A percentile compares a stretch with the other conserved stretches of the same genome.
Evolutionary conservation across 2,888 invertebrate species (phyloP).

Genomic region (Cephus nigrinus): DNA sequence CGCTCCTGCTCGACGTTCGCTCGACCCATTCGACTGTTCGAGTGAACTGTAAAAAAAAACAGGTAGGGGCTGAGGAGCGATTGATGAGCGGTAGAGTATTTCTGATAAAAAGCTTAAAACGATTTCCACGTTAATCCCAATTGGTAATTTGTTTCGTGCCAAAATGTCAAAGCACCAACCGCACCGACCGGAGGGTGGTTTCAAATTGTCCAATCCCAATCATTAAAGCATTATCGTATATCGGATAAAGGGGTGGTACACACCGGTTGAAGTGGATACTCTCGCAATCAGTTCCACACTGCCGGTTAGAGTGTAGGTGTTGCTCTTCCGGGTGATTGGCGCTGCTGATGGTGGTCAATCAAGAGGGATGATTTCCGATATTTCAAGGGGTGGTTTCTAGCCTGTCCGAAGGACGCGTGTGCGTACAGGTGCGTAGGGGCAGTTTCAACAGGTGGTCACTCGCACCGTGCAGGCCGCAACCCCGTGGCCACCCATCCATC

Average conservation of each 20-base stretch:
- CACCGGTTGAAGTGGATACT: not conserved
- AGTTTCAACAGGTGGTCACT: slow-evolving; percentile 64
- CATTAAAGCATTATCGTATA: not conserved
- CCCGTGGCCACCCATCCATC: slow-evolving; percentile 64
- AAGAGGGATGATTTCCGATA: not conserved
- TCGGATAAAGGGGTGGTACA: not conserved
- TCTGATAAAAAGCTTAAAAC: slow-evolving; percentile 4
- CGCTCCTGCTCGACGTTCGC: slow-evolving; percentile 23
- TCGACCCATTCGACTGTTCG: not conserved
- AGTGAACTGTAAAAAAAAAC: not conserved
- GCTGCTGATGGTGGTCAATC: not conserved
- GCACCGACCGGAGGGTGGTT: not conserved
- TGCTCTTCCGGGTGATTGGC: not conserved
- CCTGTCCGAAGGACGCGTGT: slow-evolving; percentile 40
- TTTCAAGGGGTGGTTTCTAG: not conserved
- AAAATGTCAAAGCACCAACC: not conserved
- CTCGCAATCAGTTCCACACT: not conserved
- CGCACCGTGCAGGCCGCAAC: slow-evolving; percentile 42
- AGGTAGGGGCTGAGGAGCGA: not conserved
- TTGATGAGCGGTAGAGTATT: slow-evolving; percentile 1
- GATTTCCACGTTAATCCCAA: slow-evolving; percentile 2
- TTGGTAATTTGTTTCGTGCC: not conserved
- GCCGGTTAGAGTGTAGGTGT: not conserved
- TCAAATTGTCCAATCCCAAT: not conserved
- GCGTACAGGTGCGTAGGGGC: slow-evolving; percentile 60